Percentiles rank a stretch among this genome's conserved stretches.
These are phyloP conservation scores for Gnathonemus echidnorhynchus DNA, from an alignment of 2,113 vertebrate genomes.

Conservation along the genomic window DNA sequence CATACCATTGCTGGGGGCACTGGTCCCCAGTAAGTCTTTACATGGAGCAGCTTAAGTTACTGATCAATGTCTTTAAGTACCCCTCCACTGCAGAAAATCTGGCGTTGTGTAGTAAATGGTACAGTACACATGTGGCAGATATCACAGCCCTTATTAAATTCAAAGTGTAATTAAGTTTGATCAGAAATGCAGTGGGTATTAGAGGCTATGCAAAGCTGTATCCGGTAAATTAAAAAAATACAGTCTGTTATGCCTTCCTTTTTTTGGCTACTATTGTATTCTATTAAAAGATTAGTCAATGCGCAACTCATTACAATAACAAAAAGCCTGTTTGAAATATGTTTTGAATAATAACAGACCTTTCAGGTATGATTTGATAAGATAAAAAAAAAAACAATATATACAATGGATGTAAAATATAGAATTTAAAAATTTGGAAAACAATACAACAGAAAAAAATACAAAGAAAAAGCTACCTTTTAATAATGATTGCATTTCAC, in stretches of 20 bases:
- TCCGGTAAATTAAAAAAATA: not conserved
- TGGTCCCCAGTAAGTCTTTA: not conserved
- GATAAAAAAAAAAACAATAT: not conserved
- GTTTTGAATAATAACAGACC: not conserved
- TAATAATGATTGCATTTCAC: not conserved
- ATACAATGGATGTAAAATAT: not conserved
- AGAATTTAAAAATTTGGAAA: not conserved
- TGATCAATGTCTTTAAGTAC: not conserved
- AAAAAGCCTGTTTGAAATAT: not conserved
- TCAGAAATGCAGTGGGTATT: not conserved
- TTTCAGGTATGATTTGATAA: not conserved
- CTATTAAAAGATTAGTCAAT: not conserved
- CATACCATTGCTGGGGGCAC: not conserved
- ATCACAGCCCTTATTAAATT: conserved; percentile 10
- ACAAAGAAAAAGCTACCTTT: not conserved
- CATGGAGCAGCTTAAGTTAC: not conserved
- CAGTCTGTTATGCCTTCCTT: not conserved
- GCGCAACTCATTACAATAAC: not conserved
- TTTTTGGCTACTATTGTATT: not conserved
- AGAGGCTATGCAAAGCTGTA: not conserved
- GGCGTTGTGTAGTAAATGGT: not conserved
- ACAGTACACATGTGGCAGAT: not conserved
- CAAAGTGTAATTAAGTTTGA: not conserved
- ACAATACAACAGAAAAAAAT: not conserved
- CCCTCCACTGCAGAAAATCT: not conserved